A percentile compares a stretch with the other conserved stretches of the same genome.
Evolutionary conservation across 2,797 vertebrate genomes (phyloP).

Genomic region (Podargus strigoides): DNA sequence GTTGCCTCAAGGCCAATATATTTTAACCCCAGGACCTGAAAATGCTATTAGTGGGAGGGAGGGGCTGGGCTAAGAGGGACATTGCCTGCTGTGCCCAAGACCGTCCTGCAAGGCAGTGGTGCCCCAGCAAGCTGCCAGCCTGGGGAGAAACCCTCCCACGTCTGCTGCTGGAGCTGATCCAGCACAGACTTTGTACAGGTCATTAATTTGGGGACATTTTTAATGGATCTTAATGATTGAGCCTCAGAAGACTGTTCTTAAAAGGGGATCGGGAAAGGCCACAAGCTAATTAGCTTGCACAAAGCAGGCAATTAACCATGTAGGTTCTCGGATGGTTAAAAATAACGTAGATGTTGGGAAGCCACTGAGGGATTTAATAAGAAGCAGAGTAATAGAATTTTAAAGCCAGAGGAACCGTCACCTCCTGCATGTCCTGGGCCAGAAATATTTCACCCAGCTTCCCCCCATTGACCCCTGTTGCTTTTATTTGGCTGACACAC

Average conservation of each 20-base stretch:
- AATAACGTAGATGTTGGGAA: neutral
- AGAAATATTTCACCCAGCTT: neutral
- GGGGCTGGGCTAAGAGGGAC: neutral
- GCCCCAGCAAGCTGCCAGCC: neutral
- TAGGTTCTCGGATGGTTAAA: constrained; percentile 6
- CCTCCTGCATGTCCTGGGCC: neutral
- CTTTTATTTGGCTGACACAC: neutral
- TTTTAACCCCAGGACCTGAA: neutral
- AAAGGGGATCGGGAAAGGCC: constrained; percentile 29
- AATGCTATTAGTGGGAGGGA: neutral
- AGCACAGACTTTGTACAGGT: constrained; percentile 22
- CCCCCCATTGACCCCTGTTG: neutral
- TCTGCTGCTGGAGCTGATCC: neutral
- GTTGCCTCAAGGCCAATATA: neutral
- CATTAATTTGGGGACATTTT: constrained; percentile 49
- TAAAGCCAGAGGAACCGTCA: neutral
- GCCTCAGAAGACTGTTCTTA: constrained; percentile 25
- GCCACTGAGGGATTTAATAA: neutral
- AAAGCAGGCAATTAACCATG: constrained; percentile 48
- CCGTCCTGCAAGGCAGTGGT: neutral
- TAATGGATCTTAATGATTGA: constrained; percentile 53
- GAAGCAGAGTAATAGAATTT: neutral
- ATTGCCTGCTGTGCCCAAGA: accelerated
- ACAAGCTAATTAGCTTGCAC: constrained; percentile 36
- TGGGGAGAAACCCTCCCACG: neutral